Percentiles rank a stretch among this genome's conserved stretches.
These are phyloP conservation scores for Actinia equina DNA, from an alignment of 64 coral and sea anemone species.

Conservation along the genomic window DNA sequence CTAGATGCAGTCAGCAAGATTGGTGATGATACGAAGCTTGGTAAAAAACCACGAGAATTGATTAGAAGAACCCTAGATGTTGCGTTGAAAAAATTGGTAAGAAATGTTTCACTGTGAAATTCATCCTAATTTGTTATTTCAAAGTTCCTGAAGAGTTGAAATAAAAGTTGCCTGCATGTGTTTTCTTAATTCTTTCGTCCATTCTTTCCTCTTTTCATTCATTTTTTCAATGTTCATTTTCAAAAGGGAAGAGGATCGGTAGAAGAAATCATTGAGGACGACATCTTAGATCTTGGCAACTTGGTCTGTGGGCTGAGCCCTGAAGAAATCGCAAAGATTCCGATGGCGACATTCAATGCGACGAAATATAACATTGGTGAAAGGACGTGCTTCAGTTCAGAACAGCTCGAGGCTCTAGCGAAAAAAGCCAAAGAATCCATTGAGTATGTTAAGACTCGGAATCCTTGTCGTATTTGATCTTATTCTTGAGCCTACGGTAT, in stretches of 20 bases:
- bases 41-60: constrained; percentile 19
- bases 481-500: background rate
- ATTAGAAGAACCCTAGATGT: constrained; percentile 2
- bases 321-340: background rate
- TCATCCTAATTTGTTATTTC: too few relatives aligned
- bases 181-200: background rate
- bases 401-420: background rate
- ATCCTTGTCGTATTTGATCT: background rate
- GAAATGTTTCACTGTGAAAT: background rate
- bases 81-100: constrained; percentile 50
- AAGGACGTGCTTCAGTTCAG: background rate
- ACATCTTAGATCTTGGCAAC: constrained; percentile 39
- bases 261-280: background rate
- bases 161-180: background rate
- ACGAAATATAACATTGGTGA: background rate
- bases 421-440: background rate
- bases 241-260: background rate
- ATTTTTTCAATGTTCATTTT: background rate
- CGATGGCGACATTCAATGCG: background rate
- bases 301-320: constrained; percentile 27
- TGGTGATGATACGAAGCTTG: background rate
- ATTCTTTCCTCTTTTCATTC: too few relatives aligned
- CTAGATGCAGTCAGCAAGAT: constrained; percentile 41
- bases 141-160: too few relatives aligned
- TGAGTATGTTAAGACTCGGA: background rate